Evolutionary conservation across 2,888 invertebrate genomes (phyloP), one percentile per base, ranked within the genome.

Genomic region (Pseudococcus viburni): DNA sequence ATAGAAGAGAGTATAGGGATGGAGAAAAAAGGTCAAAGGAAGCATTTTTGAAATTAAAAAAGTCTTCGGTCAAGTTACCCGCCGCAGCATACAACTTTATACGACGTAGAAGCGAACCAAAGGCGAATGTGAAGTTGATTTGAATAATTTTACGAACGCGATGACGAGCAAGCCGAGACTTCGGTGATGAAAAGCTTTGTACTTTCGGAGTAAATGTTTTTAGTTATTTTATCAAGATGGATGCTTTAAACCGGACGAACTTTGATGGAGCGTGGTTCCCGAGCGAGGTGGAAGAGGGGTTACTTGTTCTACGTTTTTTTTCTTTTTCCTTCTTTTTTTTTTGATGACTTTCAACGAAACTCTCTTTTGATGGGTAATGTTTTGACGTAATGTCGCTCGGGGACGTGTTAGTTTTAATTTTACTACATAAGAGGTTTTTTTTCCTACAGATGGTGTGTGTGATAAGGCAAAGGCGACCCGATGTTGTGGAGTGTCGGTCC

Each of bases 291-390:
- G 26, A 33, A 33, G 33, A 33, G 33, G 64, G 64, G 22, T 64
- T 9, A 7, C 19, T 59, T 64, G 9, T 22, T 64, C 17, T 59
- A n/a, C 59, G 59, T 6, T 64, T 64, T 64, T 59, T 64, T 64
- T 64, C 22, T 64, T 64, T 9, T 64, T 64, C 1, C 7, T 59
- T 59, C n/a, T 64, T 19, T 64, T 33, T 73, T 73, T 73, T 73
- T 73, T 33, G 73, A 73, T 15, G 73, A 73, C 73, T 73, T 73
- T 73, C 17, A 19, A 73, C 73, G 39, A 26, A 73, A 73, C 26
- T 73, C 68, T 73, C 73, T 73, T 73, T 73, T 73, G 73, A 73
- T 73, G 73, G 73, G 73, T 73, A 73, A 64, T 73, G 73, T 73
- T 73, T 73, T 73, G 33, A 33, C 73, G 73, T 73, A 73, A 73